A percentile compares a stretch with the other conserved stretches of the same genome.
Evolutionary conservation across 2,797 vertebrate species (phyloP).

Genomic region (Amblyopsis hoosieri): DNA sequence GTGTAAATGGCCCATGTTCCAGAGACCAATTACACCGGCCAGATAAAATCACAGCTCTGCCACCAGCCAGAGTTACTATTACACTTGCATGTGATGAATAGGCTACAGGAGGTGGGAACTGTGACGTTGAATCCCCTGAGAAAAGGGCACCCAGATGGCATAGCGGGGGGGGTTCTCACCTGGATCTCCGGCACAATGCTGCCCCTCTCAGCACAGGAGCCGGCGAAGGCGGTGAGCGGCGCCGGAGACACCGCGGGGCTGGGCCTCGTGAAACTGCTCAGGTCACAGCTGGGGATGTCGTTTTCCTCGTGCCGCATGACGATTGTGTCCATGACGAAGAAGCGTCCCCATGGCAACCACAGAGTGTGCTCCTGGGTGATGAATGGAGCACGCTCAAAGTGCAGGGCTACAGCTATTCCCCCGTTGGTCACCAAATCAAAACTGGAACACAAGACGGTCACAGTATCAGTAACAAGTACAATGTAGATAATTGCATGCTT

Average conservation of each 20-base stretch:
- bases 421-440: conserved; percentile 96
- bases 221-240: conserved; percentile 90
- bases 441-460: conserved; percentile 73
- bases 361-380: conserved; percentile 96
- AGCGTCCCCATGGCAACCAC: conserved; percentile 97
- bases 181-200: conserved; percentile 96
- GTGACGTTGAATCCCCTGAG: conserved; percentile 46
- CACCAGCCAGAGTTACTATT: conserved; percentile 56
- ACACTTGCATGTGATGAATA: conserved; percentile 58
- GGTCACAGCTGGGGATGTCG: conserved; percentile 97
- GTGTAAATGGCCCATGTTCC: conserved; percentile 61
- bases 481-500: conserved; percentile 19
- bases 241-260: conserved; percentile 90
- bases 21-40: conserved; percentile 66
- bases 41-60: conserved; percentile 67
- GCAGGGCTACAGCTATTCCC: conserved; percentile 89
- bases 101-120: conserved; percentile 27
- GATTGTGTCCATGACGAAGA: conserved; percentile 98
- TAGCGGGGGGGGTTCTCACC: conserved; percentile 70
- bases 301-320: conserved; percentile 97
- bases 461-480: conserved; percentile 24
- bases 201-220: conserved; percentile 88
- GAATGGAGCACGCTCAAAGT: conserved; percentile 95
- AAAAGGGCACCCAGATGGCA: conserved; percentile 34
- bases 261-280: conserved; percentile 93